A percentile compares a stretch with the other conserved stretches of the same genome.
These are phyloP conservation scores for Platyura marginata DNA, from an alignment of 1,140 invertebrate genomes.

Conservation along the genomic window DNA sequence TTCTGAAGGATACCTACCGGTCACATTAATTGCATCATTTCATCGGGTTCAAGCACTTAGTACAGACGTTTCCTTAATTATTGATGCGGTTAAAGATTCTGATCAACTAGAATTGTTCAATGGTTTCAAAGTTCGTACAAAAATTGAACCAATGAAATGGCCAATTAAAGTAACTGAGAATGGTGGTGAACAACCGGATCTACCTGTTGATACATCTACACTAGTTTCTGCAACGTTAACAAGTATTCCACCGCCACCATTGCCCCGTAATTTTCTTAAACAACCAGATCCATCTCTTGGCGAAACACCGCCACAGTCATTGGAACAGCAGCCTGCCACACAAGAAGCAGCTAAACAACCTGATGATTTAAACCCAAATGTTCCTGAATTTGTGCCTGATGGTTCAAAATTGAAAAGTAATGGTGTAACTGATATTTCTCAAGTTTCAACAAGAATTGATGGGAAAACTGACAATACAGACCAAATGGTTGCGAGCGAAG, in stretches of 20 bases:
- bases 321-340: background rate
- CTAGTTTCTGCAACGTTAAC: slow-evolving; percentile 36
- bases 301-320: background rate
- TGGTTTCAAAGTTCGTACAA: slow-evolving; percentile 64
- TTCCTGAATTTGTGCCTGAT: slow-evolving; percentile 62
- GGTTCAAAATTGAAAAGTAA: background rate
- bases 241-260: slow-evolving; percentile 42
- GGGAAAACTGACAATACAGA: background rate
- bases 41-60: slow-evolving; percentile 80
- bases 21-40: slow-evolving; percentile 89
- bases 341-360: slow-evolving; percentile 4
- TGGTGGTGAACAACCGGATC: background rate
- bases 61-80: slow-evolving; percentile 62
- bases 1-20: slow-evolving; percentile 75
- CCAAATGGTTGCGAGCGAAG: background rate
- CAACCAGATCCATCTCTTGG: background rate
- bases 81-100: slow-evolving; percentile 63
- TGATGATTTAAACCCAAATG: slow-evolving; percentile 62
- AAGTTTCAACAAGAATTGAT: background rate
- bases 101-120: slow-evolving; percentile 64
- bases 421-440: background rate
- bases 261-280: slow-evolving; percentile 30
- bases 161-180: slow-evolving; percentile 36
- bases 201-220: slow-evolving; percentile 5
- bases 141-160: slow-evolving; percentile 67